Percentiles rank a stretch among this genome's conserved stretches.
These are phyloP conservation scores for Oxygymnocypris stewartii DNA, from an alignment of 2,113 vertebrate species.

Conservation along the genomic window DNA sequence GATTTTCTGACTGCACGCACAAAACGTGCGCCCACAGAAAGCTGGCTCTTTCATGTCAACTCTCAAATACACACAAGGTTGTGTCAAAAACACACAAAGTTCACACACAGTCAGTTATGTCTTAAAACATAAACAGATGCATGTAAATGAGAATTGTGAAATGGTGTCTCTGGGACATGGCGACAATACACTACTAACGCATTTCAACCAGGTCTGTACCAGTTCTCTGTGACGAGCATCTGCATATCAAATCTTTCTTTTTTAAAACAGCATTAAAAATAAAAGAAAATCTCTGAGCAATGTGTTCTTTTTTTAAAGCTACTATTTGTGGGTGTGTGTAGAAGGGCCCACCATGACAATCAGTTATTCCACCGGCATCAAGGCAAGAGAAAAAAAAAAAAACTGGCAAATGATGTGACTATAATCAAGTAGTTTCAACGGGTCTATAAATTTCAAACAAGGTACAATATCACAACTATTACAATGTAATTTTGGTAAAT, in stretches of 20 bases:
- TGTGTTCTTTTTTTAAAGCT: neutral
- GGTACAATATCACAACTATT: conserved; percentile 20
- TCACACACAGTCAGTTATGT: no score
- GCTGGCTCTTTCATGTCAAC: no score
- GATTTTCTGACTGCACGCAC: no score
- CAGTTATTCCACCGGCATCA: neutral
- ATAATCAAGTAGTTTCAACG: neutral
- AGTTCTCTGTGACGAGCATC: neutral
- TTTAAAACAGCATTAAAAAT: neutral
- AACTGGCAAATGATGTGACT: neutral
- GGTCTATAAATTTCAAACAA: neutral
- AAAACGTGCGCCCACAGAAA: no score
- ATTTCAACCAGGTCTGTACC: no score
- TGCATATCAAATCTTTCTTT: neutral
- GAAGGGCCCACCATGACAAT: neutral
- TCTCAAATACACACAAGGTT: no score
- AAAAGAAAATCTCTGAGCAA: neutral
- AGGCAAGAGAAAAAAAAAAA: neutral
- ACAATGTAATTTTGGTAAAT: conserved; percentile 17
- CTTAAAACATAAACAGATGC: no score
- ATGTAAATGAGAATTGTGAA: no score
- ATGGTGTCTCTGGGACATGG: no score
- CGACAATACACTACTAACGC: no score
- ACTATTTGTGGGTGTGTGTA: neutral
- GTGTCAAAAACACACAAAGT: no score